Evolutionary conservation across 2,888 invertebrate species (phyloP).

Genomic region (Polia nebulosa): DNA sequence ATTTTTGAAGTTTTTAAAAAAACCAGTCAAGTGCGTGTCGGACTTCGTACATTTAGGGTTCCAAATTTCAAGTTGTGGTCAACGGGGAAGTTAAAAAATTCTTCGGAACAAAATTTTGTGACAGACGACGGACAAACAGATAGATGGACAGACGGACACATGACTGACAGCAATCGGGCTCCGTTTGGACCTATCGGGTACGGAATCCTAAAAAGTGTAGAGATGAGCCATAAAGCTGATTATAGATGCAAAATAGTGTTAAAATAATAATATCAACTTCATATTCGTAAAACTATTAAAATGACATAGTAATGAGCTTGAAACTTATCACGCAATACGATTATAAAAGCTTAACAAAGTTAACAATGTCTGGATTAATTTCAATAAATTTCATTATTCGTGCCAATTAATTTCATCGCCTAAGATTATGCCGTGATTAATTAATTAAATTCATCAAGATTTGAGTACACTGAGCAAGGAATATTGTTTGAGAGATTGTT

Average conservation of each 20-base stretch:
- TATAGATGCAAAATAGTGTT: neutral
- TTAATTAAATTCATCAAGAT: constrained; percentile 68
- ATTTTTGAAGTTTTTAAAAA: neutral
- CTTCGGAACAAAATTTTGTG: too few species aligned
- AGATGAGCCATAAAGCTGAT: neutral
- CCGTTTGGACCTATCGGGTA: too few species aligned
- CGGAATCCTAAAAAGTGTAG: neutral
- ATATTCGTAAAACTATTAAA: constrained; percentile 3
- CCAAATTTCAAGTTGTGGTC: too few species aligned
- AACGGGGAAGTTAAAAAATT: too few species aligned
- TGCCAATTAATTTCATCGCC: constrained; percentile 69
- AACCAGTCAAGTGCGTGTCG: too few species aligned
- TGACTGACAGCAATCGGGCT: too few species aligned
- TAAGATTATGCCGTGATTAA: constrained; percentile 68
- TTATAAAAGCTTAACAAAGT: constrained; percentile 63
- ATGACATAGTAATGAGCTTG: constrained; percentile 17
- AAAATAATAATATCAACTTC: neutral
- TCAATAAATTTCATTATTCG: constrained; percentile 71
- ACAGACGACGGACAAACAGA: too few species aligned
- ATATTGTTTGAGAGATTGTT: constrained; percentile 48
- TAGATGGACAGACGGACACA: too few species aligned
- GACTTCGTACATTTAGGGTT: too few species aligned
- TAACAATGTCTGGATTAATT: constrained; percentile 68
- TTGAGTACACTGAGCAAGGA: constrained; percentile 46
- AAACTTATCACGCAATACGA: constrained; percentile 37